Base-by-base conservation (phyloP, 2,797 vertebrate genomes). In the Neomorphus geoffroyi region DNA sequence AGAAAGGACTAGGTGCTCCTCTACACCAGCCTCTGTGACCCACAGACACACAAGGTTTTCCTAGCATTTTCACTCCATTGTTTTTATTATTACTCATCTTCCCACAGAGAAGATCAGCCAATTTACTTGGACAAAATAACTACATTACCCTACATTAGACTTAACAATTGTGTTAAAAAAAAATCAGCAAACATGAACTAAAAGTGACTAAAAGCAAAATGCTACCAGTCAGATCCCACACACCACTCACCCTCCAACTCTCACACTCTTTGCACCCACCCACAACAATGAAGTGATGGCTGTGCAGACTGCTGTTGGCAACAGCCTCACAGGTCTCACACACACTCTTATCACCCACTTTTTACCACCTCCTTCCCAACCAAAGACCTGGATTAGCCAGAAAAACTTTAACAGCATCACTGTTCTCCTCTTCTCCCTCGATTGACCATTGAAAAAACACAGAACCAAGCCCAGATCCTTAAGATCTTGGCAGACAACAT, bases 261-360 rank as follows among this genome's bases (percentile, higher is more conserved):
- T 12, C 87, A 56, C 0, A 3, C 9, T 57, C 37, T 6, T 86
- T 27, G 51, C 32, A 33, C 46, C 37, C 79, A 27, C 10, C 43
- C 46, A 24, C 30, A 58, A 18, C 1, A 18, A 66, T 18, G 22
- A 32, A 1, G 0, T 1, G 0, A 75, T 35, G 14, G 33, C 35
- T 66, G 6, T 28, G 66, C 22, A 37, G n/a, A 46, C 10, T 32
- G n/a, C 2, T 4, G 45, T 24, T 9, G 0, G 43, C 43, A 67
- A 30, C 23, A 72, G 50, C 41, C 43, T 67, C 21, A 45, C 1
- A 45, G 8, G 13, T 80, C 64, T 70, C 4, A 45, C 9, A 48
- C 10, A 54, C 13, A 5, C 6, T 17, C 21, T 28, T 65, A 83
- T 80, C 65, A 90, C 32, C 15, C 66, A 17, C 16, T n/a, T 41